These are phyloP conservation scores for Andricus curvator DNA, from an alignment of 2,888 invertebrate species.

Conservation along the genomic window DNA sequence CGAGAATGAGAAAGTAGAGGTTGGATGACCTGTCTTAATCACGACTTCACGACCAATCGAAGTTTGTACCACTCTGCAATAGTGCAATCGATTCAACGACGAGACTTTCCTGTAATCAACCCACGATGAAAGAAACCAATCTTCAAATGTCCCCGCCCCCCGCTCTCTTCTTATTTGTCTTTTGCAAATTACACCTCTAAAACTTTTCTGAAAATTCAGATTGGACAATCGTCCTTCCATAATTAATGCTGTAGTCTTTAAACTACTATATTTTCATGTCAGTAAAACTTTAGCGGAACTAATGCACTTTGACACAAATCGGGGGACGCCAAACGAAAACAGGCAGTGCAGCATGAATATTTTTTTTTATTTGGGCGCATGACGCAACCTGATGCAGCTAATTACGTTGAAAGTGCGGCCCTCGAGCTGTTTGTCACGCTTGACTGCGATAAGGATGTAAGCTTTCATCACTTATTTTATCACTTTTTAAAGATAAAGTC, in stretches of 20 bases:
- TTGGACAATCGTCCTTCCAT: not conserved
- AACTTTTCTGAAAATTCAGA: not conserved
- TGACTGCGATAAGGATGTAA: too few relatives aligned
- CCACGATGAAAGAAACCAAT: conserved; percentile 28
- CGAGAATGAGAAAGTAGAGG: conserved; percentile 14
- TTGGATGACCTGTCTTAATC: conserved; percentile 20
- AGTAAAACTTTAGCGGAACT: not conserved
- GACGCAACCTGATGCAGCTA: too few relatives aligned
- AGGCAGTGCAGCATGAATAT: too few relatives aligned
- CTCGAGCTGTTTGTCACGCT: too few relatives aligned
- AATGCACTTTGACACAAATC: not conserved
- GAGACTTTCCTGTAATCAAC: conserved; percentile 4
- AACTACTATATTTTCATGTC: not conserved
- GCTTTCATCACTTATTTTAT: too few relatives aligned
- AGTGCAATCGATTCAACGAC: conserved; percentile 1
- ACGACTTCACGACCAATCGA: conserved; percentile 22
- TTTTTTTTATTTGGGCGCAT: too few relatives aligned
- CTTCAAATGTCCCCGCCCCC: not conserved
- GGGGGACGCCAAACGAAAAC: too few relatives aligned
- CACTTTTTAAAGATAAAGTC: too few relatives aligned
- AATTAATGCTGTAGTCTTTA: not conserved
- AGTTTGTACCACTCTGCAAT: conserved; percentile 35
- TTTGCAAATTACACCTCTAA: not conserved
- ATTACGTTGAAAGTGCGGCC: too few relatives aligned
- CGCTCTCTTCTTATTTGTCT: not conserved